Base-by-base conservation (phyloP, 2,888 invertebrate genomes). In the Augochlorella aurata region DNA sequence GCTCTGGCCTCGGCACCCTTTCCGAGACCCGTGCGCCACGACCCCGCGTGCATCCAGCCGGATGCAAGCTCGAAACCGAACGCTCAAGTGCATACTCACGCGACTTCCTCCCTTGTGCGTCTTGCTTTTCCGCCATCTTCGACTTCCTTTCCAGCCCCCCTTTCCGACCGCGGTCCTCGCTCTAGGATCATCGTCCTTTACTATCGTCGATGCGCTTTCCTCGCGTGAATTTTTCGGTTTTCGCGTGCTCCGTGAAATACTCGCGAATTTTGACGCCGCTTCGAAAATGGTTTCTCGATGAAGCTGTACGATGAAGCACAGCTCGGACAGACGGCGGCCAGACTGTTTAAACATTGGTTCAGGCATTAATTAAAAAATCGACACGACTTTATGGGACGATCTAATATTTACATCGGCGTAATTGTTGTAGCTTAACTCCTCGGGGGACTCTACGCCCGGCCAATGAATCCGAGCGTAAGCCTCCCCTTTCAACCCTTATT, bases 31-130 rank as follows among this genome's bases (percentile, higher is more conserved):
- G 50, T 74, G 76, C 81, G 49, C 74, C 74, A 80, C 82, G 54
- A 21, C 21, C 86, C 68, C 70, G 67, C 52, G 80, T 82, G 82
- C 86, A 81, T 86, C 78, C 82, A 78, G 76, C 70, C 86, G 79
- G 76, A 66, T 79, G 86, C 86, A 70, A 79, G 77, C 81, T 77
- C 80, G 78, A 77, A 83, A 81, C 77, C 83, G 79, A 85, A 85
- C 78, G 65, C 79, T 84, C 82, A 50, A 84, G 84, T 84, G 74
- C 86, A 74, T 76, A 72, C 78, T 86, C 74, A 29, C 71, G 77
- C 63, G 49, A 77, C 67, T 71, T 65, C 54, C 78, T 52, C 61
- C 18, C 12, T 52, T 21, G 21, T 38, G 63, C 63, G 71, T 54
- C 73, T 68, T 63, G 44, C 49, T n/a, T 66, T 18, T 66, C 24